Conservation (phyloP, 2,888 invertebrate species). For the Belgica antarctica region DNA sequence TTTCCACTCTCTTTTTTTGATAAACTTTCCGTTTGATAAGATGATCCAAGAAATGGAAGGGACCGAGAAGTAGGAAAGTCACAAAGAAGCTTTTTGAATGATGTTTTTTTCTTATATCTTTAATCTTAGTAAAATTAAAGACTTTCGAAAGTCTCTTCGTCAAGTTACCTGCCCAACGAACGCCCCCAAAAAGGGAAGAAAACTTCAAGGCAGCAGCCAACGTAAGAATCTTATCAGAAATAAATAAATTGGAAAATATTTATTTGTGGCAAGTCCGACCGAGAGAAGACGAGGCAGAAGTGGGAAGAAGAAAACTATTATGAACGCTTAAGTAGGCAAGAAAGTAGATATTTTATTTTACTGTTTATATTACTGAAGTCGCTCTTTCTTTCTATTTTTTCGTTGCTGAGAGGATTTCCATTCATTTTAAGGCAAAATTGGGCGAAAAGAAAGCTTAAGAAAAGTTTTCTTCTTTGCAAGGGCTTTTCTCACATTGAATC, state of each 20-base stretch:
- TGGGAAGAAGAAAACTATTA: conserved; percentile 19
- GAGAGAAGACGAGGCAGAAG: not conserved
- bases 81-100: no score
- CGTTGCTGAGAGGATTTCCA: not conserved
- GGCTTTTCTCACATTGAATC: not conserved
- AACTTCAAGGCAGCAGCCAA: not conserved
- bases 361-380: conserved; percentile 19
- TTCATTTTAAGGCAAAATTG: not conserved
- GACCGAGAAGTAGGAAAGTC: no score
- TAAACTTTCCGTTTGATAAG: no score
- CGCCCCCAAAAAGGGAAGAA: not conserved
- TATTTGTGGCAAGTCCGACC: conserved; percentile 5
- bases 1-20: no score
- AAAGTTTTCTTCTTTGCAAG: conserved; percentile 9
- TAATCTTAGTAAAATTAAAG: no score
- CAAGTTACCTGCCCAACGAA: no score
- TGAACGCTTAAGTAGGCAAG: conserved; percentile 34
- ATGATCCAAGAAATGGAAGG: no score
- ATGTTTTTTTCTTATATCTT: no score
- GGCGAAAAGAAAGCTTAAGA: conserved; percentile 11
- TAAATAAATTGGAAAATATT: conserved; percentile 42
- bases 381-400: no score
- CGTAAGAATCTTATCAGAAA: conserved; percentile 30
- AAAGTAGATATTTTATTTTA: conserved; percentile 12
- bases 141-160: no score